Conservation (phyloP, 2,113 vertebrate genomes). For the Chunga burmeisteri region DNA sequence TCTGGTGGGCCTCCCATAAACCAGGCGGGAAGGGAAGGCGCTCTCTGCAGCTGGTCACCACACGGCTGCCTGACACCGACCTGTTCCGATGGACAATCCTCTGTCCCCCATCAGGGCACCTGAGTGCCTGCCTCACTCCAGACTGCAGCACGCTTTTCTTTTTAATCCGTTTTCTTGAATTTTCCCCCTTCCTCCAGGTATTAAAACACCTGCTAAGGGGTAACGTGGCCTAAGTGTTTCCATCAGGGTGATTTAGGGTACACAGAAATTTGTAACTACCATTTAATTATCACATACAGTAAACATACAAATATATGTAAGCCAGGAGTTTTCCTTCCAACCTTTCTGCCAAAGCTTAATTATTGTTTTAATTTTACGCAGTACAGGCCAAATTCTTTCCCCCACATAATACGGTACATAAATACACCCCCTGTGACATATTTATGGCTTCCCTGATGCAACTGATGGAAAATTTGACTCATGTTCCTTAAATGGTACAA, state of each 20-base stretch:
- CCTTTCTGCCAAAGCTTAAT: slow-evolving; percentile 21
- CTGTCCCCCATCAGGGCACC: neutral
- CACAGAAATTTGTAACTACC: neutral
- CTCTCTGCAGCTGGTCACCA: neutral
- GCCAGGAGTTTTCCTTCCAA: neutral
- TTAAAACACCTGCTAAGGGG: neutral
- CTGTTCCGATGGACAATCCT: neutral
- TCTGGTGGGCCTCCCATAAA: neutral
- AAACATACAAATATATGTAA: neutral
- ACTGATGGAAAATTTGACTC: slow-evolving; percentile 48
- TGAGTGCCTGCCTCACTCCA: rapidly evolving
- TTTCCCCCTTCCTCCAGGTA: neutral
- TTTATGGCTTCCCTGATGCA: slow-evolving; percentile 43
- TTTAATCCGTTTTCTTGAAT: neutral
- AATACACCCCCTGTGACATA: slow-evolving; percentile 21
- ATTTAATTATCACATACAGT: neutral
- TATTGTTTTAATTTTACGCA: slow-evolving; percentile 35
- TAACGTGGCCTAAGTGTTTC: neutral
- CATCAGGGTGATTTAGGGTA: neutral
- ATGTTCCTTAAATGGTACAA: slow-evolving; percentile 23
- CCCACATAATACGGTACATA: neutral
- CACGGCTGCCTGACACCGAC: neutral
- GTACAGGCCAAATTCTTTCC: slow-evolving; percentile 2
- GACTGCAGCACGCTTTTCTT: neutral
- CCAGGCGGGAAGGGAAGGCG: rapidly evolving